Evolutionary conservation across 2,888 invertebrate species (phyloP).

Genomic region (Osedax fenrisi): DNA sequence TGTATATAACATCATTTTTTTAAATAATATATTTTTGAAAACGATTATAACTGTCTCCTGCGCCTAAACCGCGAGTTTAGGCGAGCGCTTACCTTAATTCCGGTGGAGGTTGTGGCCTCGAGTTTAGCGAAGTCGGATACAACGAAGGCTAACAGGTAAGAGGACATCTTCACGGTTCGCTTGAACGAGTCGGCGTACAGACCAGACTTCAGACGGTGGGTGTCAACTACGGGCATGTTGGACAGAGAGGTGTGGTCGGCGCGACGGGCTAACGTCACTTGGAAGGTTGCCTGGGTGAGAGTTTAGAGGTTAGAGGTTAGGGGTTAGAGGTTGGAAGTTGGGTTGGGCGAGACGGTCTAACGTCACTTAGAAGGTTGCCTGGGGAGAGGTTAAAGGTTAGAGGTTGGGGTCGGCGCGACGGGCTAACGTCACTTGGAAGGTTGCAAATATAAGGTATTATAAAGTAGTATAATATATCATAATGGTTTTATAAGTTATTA

Average conservation of each 20-base stretch:
- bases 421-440: background rate
- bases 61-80: too few species aligned
- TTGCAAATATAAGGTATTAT: background rate
- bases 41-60: too few species aligned
- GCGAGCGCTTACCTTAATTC: conserved; percentile 60
- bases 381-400: too few species aligned
- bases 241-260: background rate
- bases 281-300: background rate
- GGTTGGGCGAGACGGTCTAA: too few species aligned
- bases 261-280: background rate
- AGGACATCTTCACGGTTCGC: conserved; percentile 61
- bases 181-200: conserved; percentile 38
- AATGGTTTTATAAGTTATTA: too few species aligned
- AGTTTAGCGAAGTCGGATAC: conserved; percentile 67
- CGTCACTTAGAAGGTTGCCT: too few species aligned
- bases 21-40: too few species aligned
- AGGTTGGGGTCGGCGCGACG: background rate
- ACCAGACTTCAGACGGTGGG: background rate
- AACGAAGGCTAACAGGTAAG: conserved; percentile 73
- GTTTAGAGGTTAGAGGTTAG: too few species aligned
- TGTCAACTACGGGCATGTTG: background rate
- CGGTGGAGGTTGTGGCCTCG: conserved; percentile 57
- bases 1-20: too few species aligned
- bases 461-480: too few species aligned
- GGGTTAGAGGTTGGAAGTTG: too few species aligned